Evolutionary conservation across 2,888 invertebrate species (phyloP).

Genomic region (Cerastis leucographa): DNA sequence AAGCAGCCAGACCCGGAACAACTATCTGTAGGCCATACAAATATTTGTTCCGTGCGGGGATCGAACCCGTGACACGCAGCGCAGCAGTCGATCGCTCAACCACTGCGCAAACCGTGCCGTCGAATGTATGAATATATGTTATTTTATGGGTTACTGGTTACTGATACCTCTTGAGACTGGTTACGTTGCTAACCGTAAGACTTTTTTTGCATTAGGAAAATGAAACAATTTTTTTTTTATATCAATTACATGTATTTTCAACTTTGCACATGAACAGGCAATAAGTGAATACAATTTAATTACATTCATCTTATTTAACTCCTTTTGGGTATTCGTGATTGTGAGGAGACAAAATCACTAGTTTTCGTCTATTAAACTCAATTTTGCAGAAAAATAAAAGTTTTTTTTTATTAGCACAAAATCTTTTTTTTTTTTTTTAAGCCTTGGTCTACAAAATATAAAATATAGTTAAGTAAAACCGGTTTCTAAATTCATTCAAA

Average conservation of each 20-base stretch:
- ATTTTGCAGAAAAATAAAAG: neutral
- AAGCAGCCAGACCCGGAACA: too few relatives aligned
- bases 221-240: constrained; percentile 48
- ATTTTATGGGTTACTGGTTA: too few relatives aligned
- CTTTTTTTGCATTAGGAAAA: constrained; percentile 2
- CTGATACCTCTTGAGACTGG: neutral
- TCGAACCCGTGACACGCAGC: too few relatives aligned
- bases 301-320: constrained; percentile 60
- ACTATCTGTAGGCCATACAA: too few relatives aligned
- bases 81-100: too few relatives aligned
- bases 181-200: neutral
- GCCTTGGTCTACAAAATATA: neutral
- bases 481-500: neutral
- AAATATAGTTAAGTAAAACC: too few relatives aligned
- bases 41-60: too few relatives aligned
- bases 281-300: constrained; percentile 67
- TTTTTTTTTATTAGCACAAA: neutral
- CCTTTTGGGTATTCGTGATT: constrained; percentile 16
- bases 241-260: constrained; percentile 68
- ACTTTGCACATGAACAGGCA: constrained; percentile 66
- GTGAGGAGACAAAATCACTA: constrained; percentile 35
- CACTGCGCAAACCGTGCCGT: too few relatives aligned
- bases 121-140: too few relatives aligned
- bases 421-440: neutral
- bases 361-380: neutral